Percentiles rank a stretch among this genome's conserved stretches.
Evolutionary conservation across 2,888 invertebrate species (phyloP).

Genomic region (Teleogryllus oceanicus): DNA sequence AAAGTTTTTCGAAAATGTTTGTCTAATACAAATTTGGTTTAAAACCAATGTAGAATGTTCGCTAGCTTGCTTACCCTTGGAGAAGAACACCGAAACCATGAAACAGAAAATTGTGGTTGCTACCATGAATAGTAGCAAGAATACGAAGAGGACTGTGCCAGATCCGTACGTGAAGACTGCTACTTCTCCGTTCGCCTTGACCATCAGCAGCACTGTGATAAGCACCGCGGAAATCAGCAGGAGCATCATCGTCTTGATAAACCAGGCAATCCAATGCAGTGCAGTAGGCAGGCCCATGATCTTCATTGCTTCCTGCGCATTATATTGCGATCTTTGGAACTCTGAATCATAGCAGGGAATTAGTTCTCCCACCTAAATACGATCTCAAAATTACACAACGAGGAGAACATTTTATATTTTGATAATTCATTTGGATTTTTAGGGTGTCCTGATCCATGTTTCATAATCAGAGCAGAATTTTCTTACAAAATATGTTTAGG

Average conservation of each 20-base stretch:
- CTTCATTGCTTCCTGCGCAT: constrained; percentile 78
- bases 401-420: no score
- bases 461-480: no score
- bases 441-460: no score
- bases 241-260: constrained; percentile 69
- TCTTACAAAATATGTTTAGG: no score
- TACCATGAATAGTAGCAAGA: constrained; percentile 66
- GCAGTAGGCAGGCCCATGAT: constrained; percentile 84
- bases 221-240: constrained; percentile 54
- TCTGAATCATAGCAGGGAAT: no score
- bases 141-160: constrained; percentile 64
- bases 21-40: no score
- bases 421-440: no score
- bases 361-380: no score
- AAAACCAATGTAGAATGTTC: no score
- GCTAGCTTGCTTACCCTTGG: constrained; percentile 58
- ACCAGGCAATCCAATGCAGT: constrained; percentile 86
- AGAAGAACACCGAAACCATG: constrained; percentile 74
- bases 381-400: no score
- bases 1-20: no score
- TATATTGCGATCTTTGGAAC: no score
- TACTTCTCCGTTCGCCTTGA: constrained; percentile 53
- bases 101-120: constrained; percentile 74
- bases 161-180: constrained; percentile 68
- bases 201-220: constrained; percentile 44